Evolutionary conservation across 1,140 invertebrate species (phyloP).

Genomic region (Eulimnadia texana): DNA sequence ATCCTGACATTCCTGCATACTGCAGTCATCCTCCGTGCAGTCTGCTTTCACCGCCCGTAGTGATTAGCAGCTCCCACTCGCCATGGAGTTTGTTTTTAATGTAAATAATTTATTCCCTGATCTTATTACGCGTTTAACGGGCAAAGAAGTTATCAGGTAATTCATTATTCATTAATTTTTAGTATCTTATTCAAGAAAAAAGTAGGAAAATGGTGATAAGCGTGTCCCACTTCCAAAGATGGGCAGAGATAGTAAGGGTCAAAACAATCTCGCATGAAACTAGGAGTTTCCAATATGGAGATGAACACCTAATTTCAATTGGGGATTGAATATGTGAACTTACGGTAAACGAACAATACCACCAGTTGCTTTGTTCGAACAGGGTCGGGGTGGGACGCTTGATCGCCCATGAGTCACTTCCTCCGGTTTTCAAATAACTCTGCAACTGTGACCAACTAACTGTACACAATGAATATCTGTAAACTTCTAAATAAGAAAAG

Average conservation of each 20-base stretch:
- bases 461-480: not conserved
- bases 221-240: not conserved
- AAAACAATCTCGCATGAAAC: not conserved
- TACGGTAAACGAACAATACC: not conserved
- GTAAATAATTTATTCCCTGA: constrained; percentile 5
- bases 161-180: not conserved
- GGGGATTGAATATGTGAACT: not conserved
- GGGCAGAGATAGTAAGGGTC: not conserved
- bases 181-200: not conserved
- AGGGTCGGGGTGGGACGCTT: not conserved
- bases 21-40: not conserved
- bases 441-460: not conserved
- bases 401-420: constrained; percentile 2
- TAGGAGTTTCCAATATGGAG: not conserved
- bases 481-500: not conserved
- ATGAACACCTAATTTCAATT: not conserved
- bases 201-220: not conserved
- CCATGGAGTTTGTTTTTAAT: constrained; percentile 5
- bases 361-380: not conserved
- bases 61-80: not conserved
- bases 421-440: not conserved
- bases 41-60: not conserved
- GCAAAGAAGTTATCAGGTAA: constrained; percentile 12
- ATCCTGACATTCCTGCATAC: not conserved
- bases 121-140: constrained; percentile 4